Evolutionary conservation across 1,140 invertebrate genomes (phyloP).

Genomic region (Diplogasteroides magnus): DNA sequence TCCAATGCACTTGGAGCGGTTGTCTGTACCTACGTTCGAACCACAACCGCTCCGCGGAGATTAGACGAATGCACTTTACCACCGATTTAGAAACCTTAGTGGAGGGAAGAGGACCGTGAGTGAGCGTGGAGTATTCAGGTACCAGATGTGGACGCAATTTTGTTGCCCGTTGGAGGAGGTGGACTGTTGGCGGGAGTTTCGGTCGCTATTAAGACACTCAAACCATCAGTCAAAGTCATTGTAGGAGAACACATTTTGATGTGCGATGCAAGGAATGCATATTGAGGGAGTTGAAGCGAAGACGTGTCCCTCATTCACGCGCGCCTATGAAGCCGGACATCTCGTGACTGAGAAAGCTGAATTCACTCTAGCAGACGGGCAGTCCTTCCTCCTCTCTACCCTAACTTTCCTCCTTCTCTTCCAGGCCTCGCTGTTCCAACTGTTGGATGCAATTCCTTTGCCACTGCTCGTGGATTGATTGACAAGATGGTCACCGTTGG

Average conservation of each 20-base stretch:
- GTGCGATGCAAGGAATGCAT: too few species aligned
- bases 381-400: too few species aligned
- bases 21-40: too few species aligned
- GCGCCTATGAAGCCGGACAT: constrained; percentile 68
- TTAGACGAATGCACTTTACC: too few species aligned
- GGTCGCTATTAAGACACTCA: constrained; percentile 75
- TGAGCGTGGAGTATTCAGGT: constrained; percentile 33
- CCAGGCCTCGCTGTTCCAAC: constrained; percentile 74
- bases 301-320: constrained; percentile 75
- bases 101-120: background rate
- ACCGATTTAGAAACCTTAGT: too few species aligned
- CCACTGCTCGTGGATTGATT: constrained; percentile 69
- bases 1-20: too few species aligned
- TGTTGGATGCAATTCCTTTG: constrained; percentile 80
- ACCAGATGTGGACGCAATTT: constrained; percentile 59
- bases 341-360: constrained; percentile 68
- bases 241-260: too few species aligned
- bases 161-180: constrained; percentile 80
- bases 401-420: too few species aligned
- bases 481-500: constrained; percentile 72
- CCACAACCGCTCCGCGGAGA: too few species aligned
- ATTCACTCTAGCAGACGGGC: constrained; percentile 81
- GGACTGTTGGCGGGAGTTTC: constrained; percentile 81
- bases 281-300: constrained; percentile 82
- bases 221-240: constrained; percentile 68